A percentile compares a stretch with the other conserved stretches of the same genome.
Conservation (phyloP, 2,888 invertebrate species). For the Acrocyrtus sp. region DNA sequence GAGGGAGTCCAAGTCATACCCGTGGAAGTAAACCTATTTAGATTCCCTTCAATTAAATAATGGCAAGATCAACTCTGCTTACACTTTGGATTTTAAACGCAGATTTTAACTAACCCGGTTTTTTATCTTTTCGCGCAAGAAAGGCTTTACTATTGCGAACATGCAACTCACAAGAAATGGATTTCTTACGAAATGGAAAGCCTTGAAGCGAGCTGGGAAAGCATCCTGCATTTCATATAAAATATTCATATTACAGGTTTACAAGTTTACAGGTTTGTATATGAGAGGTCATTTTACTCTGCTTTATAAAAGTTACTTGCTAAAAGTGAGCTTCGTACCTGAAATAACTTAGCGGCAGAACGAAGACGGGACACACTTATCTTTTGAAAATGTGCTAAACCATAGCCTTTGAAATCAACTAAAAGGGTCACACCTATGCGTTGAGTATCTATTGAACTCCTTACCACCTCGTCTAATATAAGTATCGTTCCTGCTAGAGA, state of each 20-base stretch:
- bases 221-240: conserved; percentile 49
- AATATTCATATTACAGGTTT: too few species aligned
- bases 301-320: too few species aligned
- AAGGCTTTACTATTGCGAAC: conserved; percentile 56
- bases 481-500: conserved; percentile 66
- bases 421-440: conserved; percentile 66
- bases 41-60: not conserved
- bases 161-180: conserved; percentile 54
- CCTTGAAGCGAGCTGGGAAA: conserved; percentile 56
- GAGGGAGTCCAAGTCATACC: conserved; percentile 42
- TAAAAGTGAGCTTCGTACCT: too few species aligned
- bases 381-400: conserved; percentile 66
- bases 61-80: not conserved
- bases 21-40: conserved; percentile 56
- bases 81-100: not conserved
- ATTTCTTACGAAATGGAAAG: conserved; percentile 54
- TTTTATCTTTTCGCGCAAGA: conserved; percentile 53
- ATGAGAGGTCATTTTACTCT: too few species aligned
- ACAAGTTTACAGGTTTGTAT: too few species aligned
- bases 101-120: conserved; percentile 45
- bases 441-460: conserved; percentile 66
- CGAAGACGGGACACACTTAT: conserved; percentile 65
- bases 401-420: conserved; percentile 67
- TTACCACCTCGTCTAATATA: conserved; percentile 65
- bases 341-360: conserved; percentile 64